These are phyloP conservation scores for Loripinus fragilis DNA, from an alignment of 2,888 invertebrate species.

Conservation along the genomic window DNA sequence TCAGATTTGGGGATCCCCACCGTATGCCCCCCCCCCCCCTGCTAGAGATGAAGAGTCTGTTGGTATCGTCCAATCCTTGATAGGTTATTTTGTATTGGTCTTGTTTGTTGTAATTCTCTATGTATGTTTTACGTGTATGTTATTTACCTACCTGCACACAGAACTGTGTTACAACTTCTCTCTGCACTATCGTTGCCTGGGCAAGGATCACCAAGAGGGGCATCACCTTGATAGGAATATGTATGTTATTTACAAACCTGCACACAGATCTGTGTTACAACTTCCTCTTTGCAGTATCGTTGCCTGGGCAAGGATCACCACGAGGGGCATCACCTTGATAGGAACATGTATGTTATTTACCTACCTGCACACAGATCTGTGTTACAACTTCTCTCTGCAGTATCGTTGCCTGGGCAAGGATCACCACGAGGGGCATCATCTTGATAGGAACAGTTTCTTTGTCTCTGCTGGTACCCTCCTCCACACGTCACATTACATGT, in stretches of 20 bases:
- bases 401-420: background rate
- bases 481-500: constrained; percentile 45
- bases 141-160: constrained; percentile 3
- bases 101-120: no score
- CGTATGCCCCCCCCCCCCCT: no score
- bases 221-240: constrained; percentile 20
- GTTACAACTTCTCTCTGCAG: background rate
- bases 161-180: background rate
- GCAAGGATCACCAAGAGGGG: constrained; percentile 4
- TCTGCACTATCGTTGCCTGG: background rate
- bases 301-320: constrained; percentile 8
- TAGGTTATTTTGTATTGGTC: no score
- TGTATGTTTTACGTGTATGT: no score
- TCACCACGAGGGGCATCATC: constrained; percentile 4
- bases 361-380: background rate
- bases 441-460: constrained; percentile 34
- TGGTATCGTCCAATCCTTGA: no score
- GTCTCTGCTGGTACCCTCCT: constrained; percentile 37
- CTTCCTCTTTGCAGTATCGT: background rate
- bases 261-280: background rate
- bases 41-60: no score
- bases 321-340: constrained; percentile 16
- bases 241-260: background rate
- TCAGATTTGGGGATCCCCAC: no score
- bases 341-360: constrained; percentile 15